Conservation (phyloP, 1,140 invertebrate genomes). For the Hycleus phaleratus region DNA sequence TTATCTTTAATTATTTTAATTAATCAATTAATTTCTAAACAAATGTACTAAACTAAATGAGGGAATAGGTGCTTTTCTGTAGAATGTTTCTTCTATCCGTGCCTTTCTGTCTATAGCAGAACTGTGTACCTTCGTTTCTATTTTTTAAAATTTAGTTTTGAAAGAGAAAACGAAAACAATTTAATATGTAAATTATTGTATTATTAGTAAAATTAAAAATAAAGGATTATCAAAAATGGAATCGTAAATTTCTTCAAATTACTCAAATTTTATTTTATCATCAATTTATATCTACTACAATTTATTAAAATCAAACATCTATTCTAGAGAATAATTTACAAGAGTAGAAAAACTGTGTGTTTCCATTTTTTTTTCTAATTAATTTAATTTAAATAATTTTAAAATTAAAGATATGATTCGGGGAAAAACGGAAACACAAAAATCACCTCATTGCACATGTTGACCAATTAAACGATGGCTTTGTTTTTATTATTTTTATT, state of each 20-base stretch:
- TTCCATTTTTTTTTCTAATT: not conserved
- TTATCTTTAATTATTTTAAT: slow-evolving; percentile 1
- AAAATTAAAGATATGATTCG: no score
- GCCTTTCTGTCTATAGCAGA: slow-evolving; percentile 38
- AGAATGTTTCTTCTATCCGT: slow-evolving; percentile 35
- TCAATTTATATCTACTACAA: slow-evolving; percentile 3
- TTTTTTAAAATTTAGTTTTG: slow-evolving; percentile 15
- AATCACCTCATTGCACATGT: slow-evolving; percentile 11
- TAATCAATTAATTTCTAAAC: not conserved
- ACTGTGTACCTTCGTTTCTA: slow-evolving; percentile 28
- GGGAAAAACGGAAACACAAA: slow-evolving; percentile 11
- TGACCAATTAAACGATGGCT: no score
- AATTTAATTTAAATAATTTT: no score
- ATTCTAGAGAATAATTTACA: slow-evolving; percentile 11
- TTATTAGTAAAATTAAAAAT: slow-evolving; percentile 13
- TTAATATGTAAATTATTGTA: slow-evolving; percentile 13
- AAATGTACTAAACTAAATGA: slow-evolving; percentile 13
- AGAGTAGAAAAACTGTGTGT: slow-evolving; percentile 12
- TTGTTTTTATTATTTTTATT: no score
- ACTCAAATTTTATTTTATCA: not conserved
- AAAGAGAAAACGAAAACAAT: not conserved
- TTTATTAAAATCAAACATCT: slow-evolving; percentile 2
- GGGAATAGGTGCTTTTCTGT: slow-evolving; percentile 15
- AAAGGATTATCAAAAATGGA: slow-evolving; percentile 1
- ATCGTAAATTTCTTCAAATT: no score